A percentile compares a stretch with the other conserved stretches of the same genome.
Conservation (phyloP, 2,888 invertebrate genomes). For the Rotaria sp. region DNA sequence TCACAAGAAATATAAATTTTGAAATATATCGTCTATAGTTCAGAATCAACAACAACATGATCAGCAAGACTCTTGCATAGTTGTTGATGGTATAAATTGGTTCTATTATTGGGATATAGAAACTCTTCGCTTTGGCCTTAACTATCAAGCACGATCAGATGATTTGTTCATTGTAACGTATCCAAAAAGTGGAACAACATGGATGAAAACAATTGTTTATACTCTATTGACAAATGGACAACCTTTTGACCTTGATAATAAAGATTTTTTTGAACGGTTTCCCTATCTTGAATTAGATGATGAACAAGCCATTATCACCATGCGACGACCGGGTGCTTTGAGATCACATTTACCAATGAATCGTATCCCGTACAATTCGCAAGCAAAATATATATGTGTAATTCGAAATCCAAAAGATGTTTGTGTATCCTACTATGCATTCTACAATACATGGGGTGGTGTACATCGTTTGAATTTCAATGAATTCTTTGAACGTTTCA, state of each 20-base stretch:
- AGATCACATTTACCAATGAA: not conserved
- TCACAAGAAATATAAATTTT: too few relatives aligned
- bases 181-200: conserved; percentile 31
- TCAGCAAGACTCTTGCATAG: not conserved
- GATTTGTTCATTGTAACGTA: conserved; percentile 24
- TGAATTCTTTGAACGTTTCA: not conserved
- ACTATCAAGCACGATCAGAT: not conserved
- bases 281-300: not conserved
- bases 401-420: conserved; percentile 36
- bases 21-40: too few relatives aligned
- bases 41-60: too few relatives aligned
- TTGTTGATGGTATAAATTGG: not conserved
- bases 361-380: not conserved
- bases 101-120: not conserved
- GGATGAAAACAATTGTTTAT: conserved; percentile 26
- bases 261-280: conserved; percentile 7
- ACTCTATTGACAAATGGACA: not conserved
- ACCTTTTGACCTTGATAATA: not conserved
- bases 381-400: conserved; percentile 6
- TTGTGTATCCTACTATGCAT: not conserved
- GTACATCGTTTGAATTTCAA: not conserved
- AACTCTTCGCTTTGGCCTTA: not conserved
- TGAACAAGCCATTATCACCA: not conserved
- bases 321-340: not conserved
- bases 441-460: not conserved